Conservation (phyloP, 2,113 vertebrate species). For the Myotis davidii region DNA sequence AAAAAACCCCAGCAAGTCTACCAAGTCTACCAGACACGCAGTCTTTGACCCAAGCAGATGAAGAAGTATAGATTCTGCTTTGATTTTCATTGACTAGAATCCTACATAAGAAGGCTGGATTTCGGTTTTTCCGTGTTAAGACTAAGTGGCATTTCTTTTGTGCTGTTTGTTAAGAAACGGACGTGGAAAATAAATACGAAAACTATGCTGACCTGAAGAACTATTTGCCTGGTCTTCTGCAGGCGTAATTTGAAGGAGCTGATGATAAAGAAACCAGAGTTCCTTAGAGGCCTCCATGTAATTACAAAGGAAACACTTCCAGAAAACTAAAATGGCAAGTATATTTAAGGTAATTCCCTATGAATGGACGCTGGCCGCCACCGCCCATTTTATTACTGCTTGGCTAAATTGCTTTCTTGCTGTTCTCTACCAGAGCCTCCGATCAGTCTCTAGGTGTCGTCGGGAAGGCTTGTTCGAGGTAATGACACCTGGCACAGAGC, state of each 20-base stretch:
- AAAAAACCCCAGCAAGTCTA: neutral
- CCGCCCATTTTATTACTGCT: conserved; percentile 72
- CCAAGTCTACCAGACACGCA: neutral
- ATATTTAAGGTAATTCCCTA: conserved; percentile 83
- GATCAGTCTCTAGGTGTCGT: conserved; percentile 59
- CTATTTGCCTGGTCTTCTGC: conserved; percentile 62
- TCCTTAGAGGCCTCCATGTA: conserved; percentile 80
- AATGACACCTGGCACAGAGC: conserved; percentile 71
- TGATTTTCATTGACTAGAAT: conserved; percentile 18
- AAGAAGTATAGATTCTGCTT: neutral
- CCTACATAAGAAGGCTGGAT: neutral
- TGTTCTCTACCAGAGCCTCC: conserved; percentile 52
- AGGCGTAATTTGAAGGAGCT: conserved; percentile 79
- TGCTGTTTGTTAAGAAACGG: conserved; percentile 21
- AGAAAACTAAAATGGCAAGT: conserved; percentile 80
- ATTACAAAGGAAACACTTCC: conserved; percentile 84
- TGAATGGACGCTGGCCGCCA: conserved; percentile 70
- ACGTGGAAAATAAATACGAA: conserved; percentile 49
- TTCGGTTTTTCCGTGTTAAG: conserved; percentile 25
- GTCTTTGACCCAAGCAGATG: neutral
- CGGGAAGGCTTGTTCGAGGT: conserved; percentile 69
- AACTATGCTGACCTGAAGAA: conserved; percentile 73
- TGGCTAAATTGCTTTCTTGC: conserved; percentile 81
- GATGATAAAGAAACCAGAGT: conserved; percentile 81
- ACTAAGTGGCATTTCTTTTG: neutral